Evolutionary conservation across 2,113 vertebrate genomes (phyloP), one percentile per base, ranked within the genome.

Genomic region (Oryzias curvinotus): DNA sequence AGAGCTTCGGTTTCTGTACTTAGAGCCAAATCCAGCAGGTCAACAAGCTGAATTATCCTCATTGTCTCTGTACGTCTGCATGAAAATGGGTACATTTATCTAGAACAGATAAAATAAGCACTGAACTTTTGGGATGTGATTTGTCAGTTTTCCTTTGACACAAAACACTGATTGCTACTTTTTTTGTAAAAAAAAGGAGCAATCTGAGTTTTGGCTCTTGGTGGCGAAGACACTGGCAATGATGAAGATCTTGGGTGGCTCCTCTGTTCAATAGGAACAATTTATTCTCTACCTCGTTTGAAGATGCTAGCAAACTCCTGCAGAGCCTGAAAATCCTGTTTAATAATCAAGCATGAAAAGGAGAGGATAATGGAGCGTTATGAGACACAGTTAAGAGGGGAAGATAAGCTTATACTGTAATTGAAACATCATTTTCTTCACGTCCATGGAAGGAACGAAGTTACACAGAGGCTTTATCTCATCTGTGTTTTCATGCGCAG

Each of bases 331-430:
- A 85, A 89, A 89, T 89, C 78, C 85, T 81, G 72, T 90, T 91
- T 86, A 88, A 87, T 87, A 87, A 87, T 85, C 75, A 75, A 62
- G 63, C 75, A 71, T 87, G 83, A 85, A 84, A 85, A 82, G 65
- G 75, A 23, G 28, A 53, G 62, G 83, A 88, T 89, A 87, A 89
- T 81, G 79, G 81, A 79, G 80, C 71, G 71, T 89, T 81, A 90
- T 82, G 66, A 71, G 77, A 81, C 71, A 73, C 75, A 72, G 76
- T 85, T 81, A 60, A 71, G 83, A 69, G 54, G 56, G 66, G 73
- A 65, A 69, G 84, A 88, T 87, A 88, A 91, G 84, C 85, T 68
- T 51, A 30, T 28, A 7, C 30, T 51, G 58, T 89, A 90, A 91
- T 83, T 86, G 88, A 88, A 90, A 88, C 85, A 85, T 87, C 65